Evolutionary conservation across 2,888 invertebrate species (phyloP).

Genomic region (Limnephilus rhombicus): DNA sequence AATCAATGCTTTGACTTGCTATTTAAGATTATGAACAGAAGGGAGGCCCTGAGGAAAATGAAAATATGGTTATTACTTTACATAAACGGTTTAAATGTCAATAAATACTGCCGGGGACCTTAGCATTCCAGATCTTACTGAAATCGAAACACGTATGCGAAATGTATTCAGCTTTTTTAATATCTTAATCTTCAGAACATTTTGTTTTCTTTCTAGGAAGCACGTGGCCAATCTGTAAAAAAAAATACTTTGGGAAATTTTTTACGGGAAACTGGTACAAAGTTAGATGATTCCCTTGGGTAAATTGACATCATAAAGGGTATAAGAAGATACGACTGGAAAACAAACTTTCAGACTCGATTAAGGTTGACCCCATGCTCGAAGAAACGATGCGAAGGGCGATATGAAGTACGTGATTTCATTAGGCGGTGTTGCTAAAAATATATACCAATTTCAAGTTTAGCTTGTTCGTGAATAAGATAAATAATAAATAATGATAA

Average conservation of each 20-base stretch:
- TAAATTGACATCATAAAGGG: conserved; percentile 3
- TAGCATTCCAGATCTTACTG: not conserved
- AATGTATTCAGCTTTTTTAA: not conserved
- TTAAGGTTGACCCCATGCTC: not conserved
- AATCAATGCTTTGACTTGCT: too few species aligned
- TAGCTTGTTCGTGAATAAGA: not conserved
- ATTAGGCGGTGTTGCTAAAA: conserved; percentile 21
- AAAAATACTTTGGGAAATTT: not conserved
- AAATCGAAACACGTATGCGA: not conserved
- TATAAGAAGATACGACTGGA: not conserved
- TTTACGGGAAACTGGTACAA: not conserved
- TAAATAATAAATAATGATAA: conserved; percentile 1
- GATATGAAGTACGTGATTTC: conserved; percentile 36
- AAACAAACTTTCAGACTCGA: conserved; percentile 13
- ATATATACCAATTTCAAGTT: conserved; percentile 17
- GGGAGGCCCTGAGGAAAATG: too few species aligned
- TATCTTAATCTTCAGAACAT: not conserved
- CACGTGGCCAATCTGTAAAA: not conserved
- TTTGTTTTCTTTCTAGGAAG: not conserved
- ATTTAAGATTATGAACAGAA: too few species aligned
- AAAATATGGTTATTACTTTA: not conserved
- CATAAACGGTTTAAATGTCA: not conserved
- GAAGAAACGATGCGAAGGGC: not conserved
- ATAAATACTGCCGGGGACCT: not conserved
- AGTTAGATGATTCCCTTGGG: not conserved